phyloP scores from a whole-genome alignment of 2,113 vertebrate species.

The Piaya cayana region DNA sequence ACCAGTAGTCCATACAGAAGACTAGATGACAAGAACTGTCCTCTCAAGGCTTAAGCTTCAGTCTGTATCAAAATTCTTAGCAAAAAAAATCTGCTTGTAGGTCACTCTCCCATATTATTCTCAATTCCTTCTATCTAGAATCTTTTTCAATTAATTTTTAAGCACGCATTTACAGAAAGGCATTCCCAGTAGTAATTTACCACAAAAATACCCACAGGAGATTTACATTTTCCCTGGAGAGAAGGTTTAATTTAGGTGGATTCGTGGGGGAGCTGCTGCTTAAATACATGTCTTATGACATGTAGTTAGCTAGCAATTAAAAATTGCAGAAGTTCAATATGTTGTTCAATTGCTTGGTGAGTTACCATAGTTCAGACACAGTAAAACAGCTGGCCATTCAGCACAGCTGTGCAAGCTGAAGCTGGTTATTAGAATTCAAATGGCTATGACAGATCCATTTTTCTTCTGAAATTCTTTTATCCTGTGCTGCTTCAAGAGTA shows the following conservation, averaged over 20 bases:
- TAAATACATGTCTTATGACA: neutral
- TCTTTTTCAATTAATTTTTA: neutral
- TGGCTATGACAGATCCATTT: neutral
- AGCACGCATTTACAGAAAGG: neutral
- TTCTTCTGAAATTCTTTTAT: conserved; percentile 19
- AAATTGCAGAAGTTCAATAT: neutral
- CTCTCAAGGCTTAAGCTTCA: neutral
- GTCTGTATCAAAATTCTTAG: neutral
- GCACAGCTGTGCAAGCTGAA: neutral
- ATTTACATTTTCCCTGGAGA: neutral
- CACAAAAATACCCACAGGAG: neutral
- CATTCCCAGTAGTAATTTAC: neutral
- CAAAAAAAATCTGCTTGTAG: neutral
- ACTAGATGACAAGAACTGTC: fast-evolving
- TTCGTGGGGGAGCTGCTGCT: neutral
- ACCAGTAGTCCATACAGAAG: neutral
- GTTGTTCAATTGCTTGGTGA: neutral
- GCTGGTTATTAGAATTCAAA: conserved; percentile 7
- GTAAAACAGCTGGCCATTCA: neutral
- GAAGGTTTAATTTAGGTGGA: neutral
- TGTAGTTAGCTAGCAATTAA: conserved; percentile 16
- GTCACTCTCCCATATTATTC: neutral
- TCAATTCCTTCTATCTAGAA: neutral
- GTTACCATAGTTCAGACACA: neutral
- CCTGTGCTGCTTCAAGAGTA: neutral